A percentile compares a stretch with the other conserved stretches of the same genome.
These are phyloP conservation scores for Halcyon malimbica DNA, from an alignment of 2,113 vertebrate species.

Conservation along the genomic window DNA sequence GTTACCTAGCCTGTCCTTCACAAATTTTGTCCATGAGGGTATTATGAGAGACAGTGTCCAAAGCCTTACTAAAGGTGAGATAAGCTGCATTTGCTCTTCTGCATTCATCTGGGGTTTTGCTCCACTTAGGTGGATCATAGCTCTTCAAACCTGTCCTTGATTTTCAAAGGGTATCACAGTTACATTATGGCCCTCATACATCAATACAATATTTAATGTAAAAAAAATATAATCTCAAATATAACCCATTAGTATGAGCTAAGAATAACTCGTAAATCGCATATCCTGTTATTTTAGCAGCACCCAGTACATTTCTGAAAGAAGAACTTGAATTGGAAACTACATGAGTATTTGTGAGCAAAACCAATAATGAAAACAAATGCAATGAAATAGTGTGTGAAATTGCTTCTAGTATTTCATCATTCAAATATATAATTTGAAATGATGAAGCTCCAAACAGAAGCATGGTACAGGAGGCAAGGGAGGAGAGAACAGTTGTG, in stretches of 20 bases:
- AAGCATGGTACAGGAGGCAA: neutral
- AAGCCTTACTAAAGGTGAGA: neutral
- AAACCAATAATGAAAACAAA: neutral
- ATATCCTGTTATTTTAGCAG: neutral
- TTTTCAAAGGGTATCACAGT: neutral
- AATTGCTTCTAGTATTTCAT: conserved; percentile 39
- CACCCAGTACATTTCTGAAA: neutral
- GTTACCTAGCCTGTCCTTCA: neutral
- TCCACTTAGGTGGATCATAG: neutral
- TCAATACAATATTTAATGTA: neutral
- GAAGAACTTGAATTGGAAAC: neutral
- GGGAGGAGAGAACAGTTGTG: neutral
- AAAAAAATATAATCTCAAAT: neutral
- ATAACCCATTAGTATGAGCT: neutral
- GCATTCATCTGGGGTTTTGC: neutral
- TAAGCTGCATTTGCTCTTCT: neutral
- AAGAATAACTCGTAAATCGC: neutral
- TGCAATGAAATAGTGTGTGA: conserved; percentile 28
- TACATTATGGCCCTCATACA: neutral
- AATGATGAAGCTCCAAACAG: neutral
- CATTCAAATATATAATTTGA: neutral
- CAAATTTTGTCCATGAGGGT: neutral
- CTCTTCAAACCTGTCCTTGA: neutral
- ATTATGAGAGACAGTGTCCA: neutral
- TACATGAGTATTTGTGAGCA: neutral